Conservation (phyloP, 2,797 vertebrate genomes). For the Myotis planiceps region DNA sequence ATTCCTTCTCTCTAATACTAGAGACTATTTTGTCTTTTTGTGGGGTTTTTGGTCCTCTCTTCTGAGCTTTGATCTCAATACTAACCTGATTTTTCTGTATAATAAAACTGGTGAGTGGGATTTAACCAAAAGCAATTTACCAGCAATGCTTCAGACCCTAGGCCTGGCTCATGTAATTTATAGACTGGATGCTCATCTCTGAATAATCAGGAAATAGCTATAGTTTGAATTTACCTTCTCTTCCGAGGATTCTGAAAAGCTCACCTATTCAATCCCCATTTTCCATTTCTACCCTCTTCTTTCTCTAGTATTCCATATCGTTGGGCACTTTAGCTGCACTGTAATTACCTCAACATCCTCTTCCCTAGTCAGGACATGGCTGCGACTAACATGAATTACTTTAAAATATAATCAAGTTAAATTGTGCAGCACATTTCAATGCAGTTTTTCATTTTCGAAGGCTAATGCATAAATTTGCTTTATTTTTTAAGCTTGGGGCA, state of each 20-base stretch:
- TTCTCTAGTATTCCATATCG: neutral
- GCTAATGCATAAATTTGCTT: neutral
- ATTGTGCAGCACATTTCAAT: neutral
- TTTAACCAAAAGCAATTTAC: neutral
- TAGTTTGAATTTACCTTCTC: neutral
- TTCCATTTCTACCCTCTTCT: neutral
- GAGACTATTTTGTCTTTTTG: neutral
- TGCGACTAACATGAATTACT: slow-evolving; percentile 17
- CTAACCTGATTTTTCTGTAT: neutral
- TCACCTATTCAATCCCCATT: neutral
- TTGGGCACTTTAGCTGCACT: neutral
- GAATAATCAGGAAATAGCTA: neutral
- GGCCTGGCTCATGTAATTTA: neutral
- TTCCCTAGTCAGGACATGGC: neutral
- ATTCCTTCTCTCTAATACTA: neutral
- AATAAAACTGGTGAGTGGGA: neutral
- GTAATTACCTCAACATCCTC: neutral
- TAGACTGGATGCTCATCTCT: neutral
- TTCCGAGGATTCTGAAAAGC: neutral
- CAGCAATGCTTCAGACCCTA: neutral
- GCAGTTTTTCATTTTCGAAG: slow-evolving; percentile 60
- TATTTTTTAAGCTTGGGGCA: slow-evolving; percentile 28
- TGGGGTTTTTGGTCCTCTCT: neutral
- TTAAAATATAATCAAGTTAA: neutral
- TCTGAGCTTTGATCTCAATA: neutral